Evolutionary conservation across 2,888 invertebrate species (phyloP).

Genomic region (Drosophila algonquin): DNA sequence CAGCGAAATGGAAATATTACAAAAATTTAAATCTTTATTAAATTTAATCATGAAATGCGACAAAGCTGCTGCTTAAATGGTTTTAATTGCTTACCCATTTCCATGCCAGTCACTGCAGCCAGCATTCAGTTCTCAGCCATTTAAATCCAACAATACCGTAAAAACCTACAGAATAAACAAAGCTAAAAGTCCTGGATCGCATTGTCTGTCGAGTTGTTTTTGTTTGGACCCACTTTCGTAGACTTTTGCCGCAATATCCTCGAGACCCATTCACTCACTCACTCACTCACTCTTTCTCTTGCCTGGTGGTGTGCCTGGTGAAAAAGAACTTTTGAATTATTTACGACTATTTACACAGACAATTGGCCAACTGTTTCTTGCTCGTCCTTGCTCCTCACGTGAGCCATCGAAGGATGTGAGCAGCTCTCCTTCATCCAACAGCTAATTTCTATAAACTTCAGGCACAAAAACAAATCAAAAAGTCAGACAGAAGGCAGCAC

Average conservation of each 20-base stretch:
- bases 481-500: background rate
- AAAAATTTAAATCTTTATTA: background rate
- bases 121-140: constrained; percentile 6
- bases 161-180: constrained; percentile 24
- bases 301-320: constrained; percentile 23
- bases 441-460: constrained; percentile 31
- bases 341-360: constrained; percentile 71
- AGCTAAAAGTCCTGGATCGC: constrained; percentile 21
- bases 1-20: background rate
- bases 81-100: constrained; percentile 30
- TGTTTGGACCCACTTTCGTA: background rate
- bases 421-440: background rate
- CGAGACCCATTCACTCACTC: constrained; percentile 12
- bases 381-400: constrained; percentile 33
- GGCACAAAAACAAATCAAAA: constrained; percentile 12
- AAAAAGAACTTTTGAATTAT: constrained; percentile 63
- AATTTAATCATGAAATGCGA: background rate
- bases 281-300: background rate
- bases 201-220: constrained; percentile 10
- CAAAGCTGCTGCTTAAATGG: background rate
- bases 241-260: constrained; percentile 32
- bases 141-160: constrained; percentile 23
- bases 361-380: constrained; percentile 52
- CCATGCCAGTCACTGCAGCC: constrained; percentile 6
- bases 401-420: constrained; percentile 20